A percentile compares a stretch with the other conserved stretches of the same genome.
phyloP scores from a whole-genome alignment of 1,140 invertebrate genomes.

The Diachasma alloeum region DNA sequence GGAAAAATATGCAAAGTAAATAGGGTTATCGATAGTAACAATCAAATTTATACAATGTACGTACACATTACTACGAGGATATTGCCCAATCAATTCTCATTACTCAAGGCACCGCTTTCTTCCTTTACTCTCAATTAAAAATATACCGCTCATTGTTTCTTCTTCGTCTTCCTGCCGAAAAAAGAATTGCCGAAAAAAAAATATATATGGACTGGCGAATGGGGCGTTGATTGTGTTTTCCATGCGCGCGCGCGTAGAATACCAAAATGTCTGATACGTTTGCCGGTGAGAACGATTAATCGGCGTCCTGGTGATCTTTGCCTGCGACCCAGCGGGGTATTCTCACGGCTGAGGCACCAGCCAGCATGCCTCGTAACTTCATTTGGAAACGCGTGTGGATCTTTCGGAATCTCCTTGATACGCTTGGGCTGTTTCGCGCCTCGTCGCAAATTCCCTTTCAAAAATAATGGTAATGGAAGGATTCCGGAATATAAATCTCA shows the following conservation, averaged over 20 bases:
- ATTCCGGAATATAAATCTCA: neutral
- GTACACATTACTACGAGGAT: neutral
- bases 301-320: conserved; percentile 13
- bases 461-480: neutral
- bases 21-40: conserved; percentile 3
- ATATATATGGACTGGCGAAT: neutral
- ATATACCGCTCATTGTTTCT: neutral
- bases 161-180: neutral
- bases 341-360: neutral
- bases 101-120: neutral
- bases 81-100: conserved; percentile 5
- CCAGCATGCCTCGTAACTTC: conserved; percentile 11
- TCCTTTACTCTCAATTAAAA: neutral
- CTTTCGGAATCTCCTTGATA: neutral
- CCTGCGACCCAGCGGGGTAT: conserved; percentile 2
- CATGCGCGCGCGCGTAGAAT: conserved; percentile 3
- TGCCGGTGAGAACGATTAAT: conserved; percentile 10
- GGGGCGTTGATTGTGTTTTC: neutral
- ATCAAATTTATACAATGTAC: conserved; percentile 1
- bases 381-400: neutral
- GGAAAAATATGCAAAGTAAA: neutral
- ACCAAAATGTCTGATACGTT: neutral
- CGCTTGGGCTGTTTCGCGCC: neutral
- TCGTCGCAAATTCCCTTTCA: neutral
- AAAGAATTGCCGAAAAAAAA: no score